A percentile compares a stretch with the other conserved stretches of the same genome.
These are phyloP conservation scores for Lasioglossum morio DNA, from an alignment of 2,888 invertebrate genomes.

Conservation along the genomic window DNA sequence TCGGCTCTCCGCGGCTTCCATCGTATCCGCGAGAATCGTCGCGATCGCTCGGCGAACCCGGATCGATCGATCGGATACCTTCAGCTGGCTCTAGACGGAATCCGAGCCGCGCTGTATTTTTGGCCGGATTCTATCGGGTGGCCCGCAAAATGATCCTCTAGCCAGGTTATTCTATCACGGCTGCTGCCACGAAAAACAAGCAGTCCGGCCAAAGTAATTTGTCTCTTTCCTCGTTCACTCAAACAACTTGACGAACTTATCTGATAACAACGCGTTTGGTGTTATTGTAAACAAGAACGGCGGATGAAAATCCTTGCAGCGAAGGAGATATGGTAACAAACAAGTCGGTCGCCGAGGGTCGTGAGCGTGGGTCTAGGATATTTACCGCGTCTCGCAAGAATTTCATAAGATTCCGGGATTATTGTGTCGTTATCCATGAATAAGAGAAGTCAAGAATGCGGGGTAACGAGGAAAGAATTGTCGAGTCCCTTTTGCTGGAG, in stretches of 20 bases:
- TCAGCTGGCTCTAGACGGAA: neutral
- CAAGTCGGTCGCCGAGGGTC: neutral
- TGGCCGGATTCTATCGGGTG: neutral
- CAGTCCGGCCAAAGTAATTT: neutral
- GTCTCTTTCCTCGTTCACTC: neutral
- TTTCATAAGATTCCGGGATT: neutral
- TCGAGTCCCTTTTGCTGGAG: neutral
- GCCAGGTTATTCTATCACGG: neutral
- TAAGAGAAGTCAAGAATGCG: neutral
- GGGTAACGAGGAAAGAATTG: neutral
- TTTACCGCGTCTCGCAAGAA: conserved; percentile 8
- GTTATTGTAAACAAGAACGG: conserved; percentile 33
- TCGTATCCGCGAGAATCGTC: conserved; percentile 19
- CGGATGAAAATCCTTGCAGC: conserved; percentile 8
- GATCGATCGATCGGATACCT: conserved; percentile 29
- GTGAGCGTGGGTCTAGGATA: conserved; percentile 10
- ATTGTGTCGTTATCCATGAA: conserved; percentile 26
- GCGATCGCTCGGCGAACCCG: conserved; percentile 32
- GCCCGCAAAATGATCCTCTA: neutral
- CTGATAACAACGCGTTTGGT: neutral
- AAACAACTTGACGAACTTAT: conserved; percentile 31
- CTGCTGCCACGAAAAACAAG: neutral
- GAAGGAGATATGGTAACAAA: conserved; percentile 11
- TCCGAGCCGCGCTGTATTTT: conserved; percentile 8
- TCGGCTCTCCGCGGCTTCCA: neutral